phyloP scores from a whole-genome alignment of 2,888 invertebrate genomes.

The Melitaea athalia region DNA sequence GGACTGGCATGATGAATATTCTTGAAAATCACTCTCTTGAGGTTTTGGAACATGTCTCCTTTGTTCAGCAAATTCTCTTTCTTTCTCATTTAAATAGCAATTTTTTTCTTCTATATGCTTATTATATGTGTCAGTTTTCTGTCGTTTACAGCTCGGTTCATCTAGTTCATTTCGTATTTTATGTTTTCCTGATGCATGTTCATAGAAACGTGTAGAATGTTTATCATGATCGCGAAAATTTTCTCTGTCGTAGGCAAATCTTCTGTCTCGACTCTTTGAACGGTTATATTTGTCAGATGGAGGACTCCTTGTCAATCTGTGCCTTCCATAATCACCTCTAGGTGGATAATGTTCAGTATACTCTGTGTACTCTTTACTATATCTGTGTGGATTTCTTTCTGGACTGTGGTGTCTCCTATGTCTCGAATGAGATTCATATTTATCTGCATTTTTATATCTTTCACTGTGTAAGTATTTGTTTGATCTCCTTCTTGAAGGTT shows the following conservation, averaged over 20 bases:
- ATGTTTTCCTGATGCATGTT: constrained; percentile 51
- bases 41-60: constrained; percentile 8
- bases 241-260: constrained; percentile 44
- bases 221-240: constrained; percentile 45
- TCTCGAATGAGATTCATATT: constrained; percentile 48
- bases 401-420: constrained; percentile 51
- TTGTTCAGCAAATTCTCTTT: constrained; percentile 23
- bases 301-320: constrained; percentile 54
- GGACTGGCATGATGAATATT: constrained; percentile 60
- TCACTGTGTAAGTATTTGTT: constrained; percentile 46
- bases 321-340: constrained; percentile 48
- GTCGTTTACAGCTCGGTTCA: constrained; percentile 56
- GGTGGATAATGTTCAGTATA: constrained; percentile 43
- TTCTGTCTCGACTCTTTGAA: constrained; percentile 46
- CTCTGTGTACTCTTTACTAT: constrained; percentile 37
- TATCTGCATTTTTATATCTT: constrained; percentile 48
- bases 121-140: constrained; percentile 47
- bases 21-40: constrained; percentile 36
- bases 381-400: constrained; percentile 39
- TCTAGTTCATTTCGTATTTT: constrained; percentile 52
- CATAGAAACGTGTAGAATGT: constrained; percentile 29
- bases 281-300: constrained; percentile 48
- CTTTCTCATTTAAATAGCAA: constrained; percentile 36
- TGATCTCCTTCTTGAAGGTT: constrained; percentile 40
- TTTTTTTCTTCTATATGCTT: constrained; percentile 31